Base-by-base conservation (phyloP, 2,888 invertebrate genomes). In the Argyra leucocephala region DNA sequence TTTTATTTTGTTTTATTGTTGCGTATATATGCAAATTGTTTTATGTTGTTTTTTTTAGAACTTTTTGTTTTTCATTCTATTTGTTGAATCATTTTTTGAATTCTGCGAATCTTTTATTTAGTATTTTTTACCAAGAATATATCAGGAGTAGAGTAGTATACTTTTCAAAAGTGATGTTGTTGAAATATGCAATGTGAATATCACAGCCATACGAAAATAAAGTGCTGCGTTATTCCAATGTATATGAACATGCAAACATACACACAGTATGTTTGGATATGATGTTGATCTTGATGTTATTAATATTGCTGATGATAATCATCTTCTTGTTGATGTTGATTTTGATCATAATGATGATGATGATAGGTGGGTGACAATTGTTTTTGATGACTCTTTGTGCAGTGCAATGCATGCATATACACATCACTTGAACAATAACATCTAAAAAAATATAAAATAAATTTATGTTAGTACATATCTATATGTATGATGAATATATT, bases 341-440 rank as follows among this genome's bases (percentile, higher is more conserved):
- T 5, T 9, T 37, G 15, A 37, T 26, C 26, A 37, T 37, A 6
- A 37, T 37, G 37, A 37, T 37, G 15, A 18, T 48, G 48, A 18
- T 48, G n/a, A 18, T 48, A 18, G 48, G 48, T 48, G 48, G 48
- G 48, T 48, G 48, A 48, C 48, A 48, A 48, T 48, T 48, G 48
- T 48, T 48, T 48, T 48, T 48, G 48, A 48, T 48, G 48, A 48
- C 48, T 48, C n/a, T 48, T 48, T 48, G 48, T 48, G n/a, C 12
- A 48, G 48, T 48, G 48, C 15, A 48, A 37, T 37, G 37, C 15
- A 48, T 48, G 48, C 48, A 48, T 48, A 48, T 48, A 48, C 48
- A 48, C 15, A 48, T 48, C 48, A 31, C 31, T 31, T 48, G 7
- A 48, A 48, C n/a, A 31, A 31, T 31, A 31, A 31, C n/a, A n/a